phyloP scores from a whole-genome alignment of 2,113 vertebrate genomes.

The Lethenteron camtschaticum region DNA sequence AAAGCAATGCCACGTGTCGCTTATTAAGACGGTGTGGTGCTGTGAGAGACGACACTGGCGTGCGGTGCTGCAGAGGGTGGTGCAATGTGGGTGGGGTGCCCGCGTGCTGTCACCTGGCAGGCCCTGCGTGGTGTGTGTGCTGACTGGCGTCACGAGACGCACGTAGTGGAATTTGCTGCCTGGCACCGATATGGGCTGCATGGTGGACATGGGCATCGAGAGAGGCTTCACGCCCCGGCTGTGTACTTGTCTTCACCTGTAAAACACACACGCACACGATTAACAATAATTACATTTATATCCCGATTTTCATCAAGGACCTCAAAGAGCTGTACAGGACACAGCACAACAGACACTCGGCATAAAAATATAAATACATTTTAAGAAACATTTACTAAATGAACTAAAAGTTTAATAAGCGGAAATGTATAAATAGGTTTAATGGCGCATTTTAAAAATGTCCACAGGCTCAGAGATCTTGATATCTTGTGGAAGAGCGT shows the following conservation, averaged over 20 bases:
- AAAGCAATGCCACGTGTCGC: no score
- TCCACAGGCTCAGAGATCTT: no score
- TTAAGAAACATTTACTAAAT: no score
- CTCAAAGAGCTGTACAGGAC: not conserved
- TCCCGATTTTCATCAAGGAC: not conserved
- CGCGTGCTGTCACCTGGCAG: conserved; percentile 27
- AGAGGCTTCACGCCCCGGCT: conserved; percentile 47
- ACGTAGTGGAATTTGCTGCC: conserved; percentile 95
- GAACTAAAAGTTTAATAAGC: no score
- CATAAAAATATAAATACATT: not conserved
- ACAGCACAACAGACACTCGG: conserved; percentile 2
- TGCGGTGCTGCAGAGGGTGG: conserved; percentile 47
- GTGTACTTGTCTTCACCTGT: conserved; percentile 41
- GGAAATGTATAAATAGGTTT: no score
- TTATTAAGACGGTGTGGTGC: no score
- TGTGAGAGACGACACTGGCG: conserved; percentile 6
- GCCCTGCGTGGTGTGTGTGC: conserved; percentile 18
- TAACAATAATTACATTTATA: not conserved
- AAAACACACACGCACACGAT: not conserved
- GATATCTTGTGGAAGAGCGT: no score
- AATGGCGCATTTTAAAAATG: no score
- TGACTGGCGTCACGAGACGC: conserved; percentile 68
- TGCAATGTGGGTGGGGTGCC: conserved; percentile 28
- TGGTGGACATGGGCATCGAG: conserved; percentile 56
- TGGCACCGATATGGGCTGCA: conserved; percentile 83